phyloP scores from a whole-genome alignment of 2,113 vertebrate genomes.

The Rhea pennata region DNA sequence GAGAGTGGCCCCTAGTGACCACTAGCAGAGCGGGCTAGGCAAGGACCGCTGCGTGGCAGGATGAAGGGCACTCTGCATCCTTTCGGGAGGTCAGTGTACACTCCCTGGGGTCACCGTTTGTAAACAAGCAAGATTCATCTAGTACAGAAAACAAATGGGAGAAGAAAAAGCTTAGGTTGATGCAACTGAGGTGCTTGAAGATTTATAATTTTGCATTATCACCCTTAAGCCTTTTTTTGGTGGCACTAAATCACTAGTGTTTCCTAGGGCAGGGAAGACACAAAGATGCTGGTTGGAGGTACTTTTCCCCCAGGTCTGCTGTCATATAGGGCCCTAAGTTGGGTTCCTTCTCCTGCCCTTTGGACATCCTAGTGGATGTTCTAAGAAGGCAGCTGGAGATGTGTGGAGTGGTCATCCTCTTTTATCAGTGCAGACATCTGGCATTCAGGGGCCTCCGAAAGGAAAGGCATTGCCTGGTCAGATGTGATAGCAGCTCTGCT shows the following conservation, averaged over 20 bases:
- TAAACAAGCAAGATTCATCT: not conserved
- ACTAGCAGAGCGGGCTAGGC: not conserved
- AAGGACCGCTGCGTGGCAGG: accelerated
- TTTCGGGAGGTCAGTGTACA: accelerated
- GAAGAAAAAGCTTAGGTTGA: not conserved
- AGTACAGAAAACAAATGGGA: not conserved
- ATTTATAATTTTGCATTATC: not conserved
- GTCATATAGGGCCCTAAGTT: not conserved
- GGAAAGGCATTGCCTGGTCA: not conserved
- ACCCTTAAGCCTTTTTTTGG: not conserved
- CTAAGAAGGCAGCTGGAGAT: not conserved
- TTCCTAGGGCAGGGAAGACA: not conserved
- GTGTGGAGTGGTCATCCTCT: not conserved
- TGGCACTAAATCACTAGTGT: not conserved
- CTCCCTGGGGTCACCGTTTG: not conserved
- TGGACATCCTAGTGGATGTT: not conserved
- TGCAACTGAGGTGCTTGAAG: not conserved
- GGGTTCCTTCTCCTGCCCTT: not conserved
- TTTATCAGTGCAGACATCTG: constrained; percentile 48
- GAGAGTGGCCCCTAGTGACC: constrained; percentile 45
- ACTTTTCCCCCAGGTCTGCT: not conserved
- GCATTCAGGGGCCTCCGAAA: constrained; percentile 12
- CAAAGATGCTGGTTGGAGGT: not conserved
- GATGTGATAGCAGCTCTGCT: constrained; percentile 5
- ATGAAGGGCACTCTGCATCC: not conserved